These are phyloP conservation scores for Calameuta filiformis DNA, from an alignment of 2,888 invertebrate genomes.

Conservation along the genomic window DNA sequence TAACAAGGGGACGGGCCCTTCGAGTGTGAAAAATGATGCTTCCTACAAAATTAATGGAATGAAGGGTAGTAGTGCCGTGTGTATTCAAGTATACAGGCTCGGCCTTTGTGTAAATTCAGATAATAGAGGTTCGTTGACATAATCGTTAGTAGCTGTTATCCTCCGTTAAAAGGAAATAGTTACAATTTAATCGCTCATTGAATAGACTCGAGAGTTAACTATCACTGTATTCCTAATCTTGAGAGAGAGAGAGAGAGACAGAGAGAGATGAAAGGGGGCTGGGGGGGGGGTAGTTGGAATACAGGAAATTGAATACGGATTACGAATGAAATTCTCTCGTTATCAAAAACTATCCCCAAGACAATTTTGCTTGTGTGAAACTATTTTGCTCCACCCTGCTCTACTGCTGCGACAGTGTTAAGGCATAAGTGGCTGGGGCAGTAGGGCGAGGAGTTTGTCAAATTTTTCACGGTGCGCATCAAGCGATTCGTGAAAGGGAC, in stretches of 20 bases:
- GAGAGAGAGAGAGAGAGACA: neutral
- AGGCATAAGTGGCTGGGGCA: neutral
- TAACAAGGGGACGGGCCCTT: neutral
- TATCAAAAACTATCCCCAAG: neutral
- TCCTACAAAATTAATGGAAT: neutral
- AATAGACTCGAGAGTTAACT: neutral
- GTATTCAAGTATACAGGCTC: neutral
- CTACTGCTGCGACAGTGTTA: neutral
- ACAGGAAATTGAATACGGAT: neutral
- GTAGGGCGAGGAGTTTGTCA: neutral
- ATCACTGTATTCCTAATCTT: neutral
- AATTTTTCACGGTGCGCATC: neutral
- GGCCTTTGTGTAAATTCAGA: neutral
- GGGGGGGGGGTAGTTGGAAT: neutral
- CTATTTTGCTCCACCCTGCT: neutral
- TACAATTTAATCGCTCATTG: neutral
- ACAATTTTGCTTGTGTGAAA: neutral
- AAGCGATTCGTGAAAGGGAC: neutral
- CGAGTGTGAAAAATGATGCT: neutral
- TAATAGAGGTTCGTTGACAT: neutral
- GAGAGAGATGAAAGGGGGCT: neutral
- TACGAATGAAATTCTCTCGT: neutral
- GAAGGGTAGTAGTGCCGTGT: neutral
- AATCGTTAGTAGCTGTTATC: neutral
- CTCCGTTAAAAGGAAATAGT: neutral